Percentiles rank a stretch among this genome's conserved stretches.
Evolutionary conservation across 2,888 invertebrate genomes (phyloP).

Genomic region (Autographa pulchrina): DNA sequence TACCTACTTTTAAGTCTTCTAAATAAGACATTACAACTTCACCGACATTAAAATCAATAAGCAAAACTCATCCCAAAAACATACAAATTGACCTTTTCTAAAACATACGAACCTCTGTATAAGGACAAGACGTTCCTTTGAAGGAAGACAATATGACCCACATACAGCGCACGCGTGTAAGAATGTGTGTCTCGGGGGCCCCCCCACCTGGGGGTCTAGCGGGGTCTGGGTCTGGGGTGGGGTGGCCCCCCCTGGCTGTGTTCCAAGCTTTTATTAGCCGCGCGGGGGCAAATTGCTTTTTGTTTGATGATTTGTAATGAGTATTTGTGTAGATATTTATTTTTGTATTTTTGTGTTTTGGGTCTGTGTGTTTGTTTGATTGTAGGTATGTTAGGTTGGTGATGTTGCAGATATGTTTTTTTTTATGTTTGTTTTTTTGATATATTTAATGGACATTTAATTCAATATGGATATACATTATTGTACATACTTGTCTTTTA

Average conservation of each 20-base stretch:
- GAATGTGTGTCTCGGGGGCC: constrained; percentile 80
- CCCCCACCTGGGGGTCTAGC: constrained; percentile 54
- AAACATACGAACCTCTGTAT: constrained; percentile 38
- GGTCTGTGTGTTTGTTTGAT: not conserved
- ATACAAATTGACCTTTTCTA: constrained; percentile 11
- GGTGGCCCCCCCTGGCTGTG: constrained; percentile 59
- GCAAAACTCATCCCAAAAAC: constrained; percentile 3
- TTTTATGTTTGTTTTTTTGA: not conserved
- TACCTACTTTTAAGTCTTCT: too few relatives aligned
- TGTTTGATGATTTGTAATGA: constrained; percentile 58
- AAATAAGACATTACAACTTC: too few relatives aligned
- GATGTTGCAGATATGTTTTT: not conserved
- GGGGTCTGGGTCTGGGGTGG: constrained; percentile 72
- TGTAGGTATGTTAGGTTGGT: too few relatives aligned
- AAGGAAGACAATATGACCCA: constrained; percentile 82
- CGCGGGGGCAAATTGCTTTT: constrained; percentile 60
- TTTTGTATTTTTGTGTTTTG: constrained; percentile 6
- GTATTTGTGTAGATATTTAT: constrained; percentile 30
- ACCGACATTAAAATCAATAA: not conserved
- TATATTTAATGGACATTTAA: too few relatives aligned
- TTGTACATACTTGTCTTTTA: too few relatives aligned
- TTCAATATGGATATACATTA: too few relatives aligned
- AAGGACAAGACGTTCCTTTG: constrained; percentile 61
- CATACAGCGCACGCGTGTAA: constrained; percentile 83
- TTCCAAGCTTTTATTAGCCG: constrained; percentile 64